phyloP scores from a whole-genome alignment of 2,797 vertebrate genomes.

The Brotula barbata region DNA sequence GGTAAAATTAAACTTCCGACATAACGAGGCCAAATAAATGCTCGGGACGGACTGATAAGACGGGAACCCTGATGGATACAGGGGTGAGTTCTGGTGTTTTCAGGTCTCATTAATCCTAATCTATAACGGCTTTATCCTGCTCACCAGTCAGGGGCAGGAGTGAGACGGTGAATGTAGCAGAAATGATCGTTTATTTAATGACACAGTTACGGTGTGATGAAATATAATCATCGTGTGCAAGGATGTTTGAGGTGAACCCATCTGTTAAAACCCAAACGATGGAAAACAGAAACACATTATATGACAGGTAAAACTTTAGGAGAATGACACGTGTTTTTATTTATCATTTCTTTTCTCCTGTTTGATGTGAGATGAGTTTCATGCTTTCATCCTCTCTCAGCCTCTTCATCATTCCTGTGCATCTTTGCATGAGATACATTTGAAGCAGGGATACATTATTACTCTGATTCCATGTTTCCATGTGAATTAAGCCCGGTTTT shows the following conservation, averaged over 20 bases:
- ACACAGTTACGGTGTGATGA: background rate
- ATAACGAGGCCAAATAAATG: constrained; percentile 24
- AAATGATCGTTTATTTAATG: background rate
- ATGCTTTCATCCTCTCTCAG: background rate
- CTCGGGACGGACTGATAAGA: background rate
- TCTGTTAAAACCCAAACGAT: too few species aligned
- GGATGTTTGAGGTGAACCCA: background rate
- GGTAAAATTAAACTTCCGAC: constrained; percentile 23
- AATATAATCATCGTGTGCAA: background rate
- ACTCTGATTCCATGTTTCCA: too few species aligned
- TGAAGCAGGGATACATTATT: too few species aligned
- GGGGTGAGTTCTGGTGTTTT: constrained; percentile 1
- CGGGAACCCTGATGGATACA: background rate
- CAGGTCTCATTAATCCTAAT: constrained; percentile 10
- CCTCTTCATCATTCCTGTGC: too few species aligned
- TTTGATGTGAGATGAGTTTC: too few species aligned
- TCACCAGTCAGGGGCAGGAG: background rate
- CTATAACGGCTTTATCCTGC: background rate
- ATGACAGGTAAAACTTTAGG: too few species aligned
- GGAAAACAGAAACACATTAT: too few species aligned
- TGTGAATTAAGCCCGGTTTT: too few species aligned
- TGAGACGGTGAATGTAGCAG: background rate
- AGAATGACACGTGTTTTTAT: too few species aligned
- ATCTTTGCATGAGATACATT: too few species aligned
- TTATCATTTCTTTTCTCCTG: too few species aligned